Conservation (phyloP, 2,113 vertebrate species). For the Strix uralensis region DNA sequence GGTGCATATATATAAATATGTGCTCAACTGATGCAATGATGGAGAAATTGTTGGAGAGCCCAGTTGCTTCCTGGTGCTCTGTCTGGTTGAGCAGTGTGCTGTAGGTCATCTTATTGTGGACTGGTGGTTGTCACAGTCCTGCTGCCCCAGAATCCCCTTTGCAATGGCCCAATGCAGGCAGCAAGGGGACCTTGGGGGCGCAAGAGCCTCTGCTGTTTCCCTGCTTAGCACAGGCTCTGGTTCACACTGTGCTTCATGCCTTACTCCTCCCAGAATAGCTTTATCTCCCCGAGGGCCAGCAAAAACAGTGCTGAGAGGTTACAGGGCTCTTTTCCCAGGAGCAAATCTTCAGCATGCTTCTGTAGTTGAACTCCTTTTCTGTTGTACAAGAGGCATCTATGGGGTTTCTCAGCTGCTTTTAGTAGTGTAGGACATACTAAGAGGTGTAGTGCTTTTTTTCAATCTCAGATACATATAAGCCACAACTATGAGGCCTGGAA, state of each 20-base stretch:
- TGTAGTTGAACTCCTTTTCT: background rate
- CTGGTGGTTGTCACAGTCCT: background rate
- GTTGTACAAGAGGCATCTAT: background rate
- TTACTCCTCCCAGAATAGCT: background rate
- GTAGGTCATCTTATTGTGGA: no score
- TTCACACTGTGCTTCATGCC: background rate
- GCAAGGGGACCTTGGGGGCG: accelerated
- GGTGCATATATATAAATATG: accelerated
- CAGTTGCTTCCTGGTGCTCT: background rate
- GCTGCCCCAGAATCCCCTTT: background rate
- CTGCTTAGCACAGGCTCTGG: background rate
- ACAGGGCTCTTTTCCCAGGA: background rate
- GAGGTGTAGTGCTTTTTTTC: background rate
- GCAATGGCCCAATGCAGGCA: accelerated
- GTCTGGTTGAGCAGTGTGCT: background rate
- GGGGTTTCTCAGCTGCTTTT: background rate
- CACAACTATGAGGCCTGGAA: background rate
- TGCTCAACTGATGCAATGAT: background rate
- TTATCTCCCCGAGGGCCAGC: background rate
- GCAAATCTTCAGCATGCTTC: background rate
- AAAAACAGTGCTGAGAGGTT: background rate
- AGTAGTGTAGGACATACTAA: background rate
- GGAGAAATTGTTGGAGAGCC: background rate
- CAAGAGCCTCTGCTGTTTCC: background rate
- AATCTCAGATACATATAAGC: background rate